Base-by-base conservation (phyloP, 2,888 invertebrate genomes). In the Acrobasis consociella region DNA sequence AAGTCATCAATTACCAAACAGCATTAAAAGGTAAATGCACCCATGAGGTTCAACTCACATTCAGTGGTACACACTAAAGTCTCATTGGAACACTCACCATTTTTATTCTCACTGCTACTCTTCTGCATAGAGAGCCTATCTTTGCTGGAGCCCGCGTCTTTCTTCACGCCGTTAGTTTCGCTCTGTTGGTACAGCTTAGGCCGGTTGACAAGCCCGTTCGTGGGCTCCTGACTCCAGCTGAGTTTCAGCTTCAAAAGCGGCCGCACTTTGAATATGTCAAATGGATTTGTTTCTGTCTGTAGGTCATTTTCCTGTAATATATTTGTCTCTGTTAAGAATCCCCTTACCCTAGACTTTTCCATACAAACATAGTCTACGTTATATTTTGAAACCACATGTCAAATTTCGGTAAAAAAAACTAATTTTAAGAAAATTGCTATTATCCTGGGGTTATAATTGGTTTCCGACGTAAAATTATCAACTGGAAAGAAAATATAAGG, bases 201-300 rank as follows among this genome's bases (percentile, higher is more conserved):
- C 70, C 95, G 87, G 73, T 95, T 95, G 9, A 95, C 95, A 51
- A 95, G 85, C 13, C 94, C 94, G 60, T 94, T 94, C 42, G 94
- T 94, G 0, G 95, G 94, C 74, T 96, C 95, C 66, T 95, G 95
- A 60, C 96, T 96, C 97, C 98, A 98, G 72, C 95, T 95, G 56
- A 98, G 89, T 74, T 96, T 95, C 76, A 98, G 95, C 86, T 97
- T 98, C 1, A 98, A 89, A 65, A 96, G 95, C 0, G 98, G 97
- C 64, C 96, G 94, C 72, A 96, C 95, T 86, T 95, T 95, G 78
- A 97, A 97, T 63, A 95, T 94, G 73, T 97, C 96, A 78, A 97
- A 95, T 51, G 95, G 95, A 64, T 90, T 94, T 66, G 91, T 87
- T 69, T 89, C 94, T 22, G 86, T 69, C 50, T 87, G 86, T 58